Conservation (phyloP, 2,797 vertebrate genomes). For the Spea hammondii region DNA sequence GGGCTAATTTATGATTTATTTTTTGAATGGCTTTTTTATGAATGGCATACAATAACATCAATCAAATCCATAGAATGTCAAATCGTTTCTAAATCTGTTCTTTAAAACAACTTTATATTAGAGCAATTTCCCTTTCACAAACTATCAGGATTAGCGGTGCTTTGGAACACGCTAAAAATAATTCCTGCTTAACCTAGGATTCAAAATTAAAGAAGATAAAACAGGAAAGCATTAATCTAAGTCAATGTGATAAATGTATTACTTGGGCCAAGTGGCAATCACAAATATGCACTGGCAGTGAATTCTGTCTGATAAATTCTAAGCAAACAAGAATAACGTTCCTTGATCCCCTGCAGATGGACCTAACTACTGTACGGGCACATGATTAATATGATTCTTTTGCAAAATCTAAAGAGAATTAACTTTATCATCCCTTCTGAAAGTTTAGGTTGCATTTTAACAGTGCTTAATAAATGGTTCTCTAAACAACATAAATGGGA, state of each 20-base stretch:
- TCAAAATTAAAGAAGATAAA: conserved; percentile 54
- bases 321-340: conserved; percentile 49
- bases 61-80: conserved; percentile 3
- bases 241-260: conserved; percentile 53
- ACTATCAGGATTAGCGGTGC: conserved; percentile 49
- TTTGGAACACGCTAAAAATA: conserved; percentile 52
- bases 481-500: conserved; percentile 29
- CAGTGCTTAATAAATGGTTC: conserved; percentile 36
- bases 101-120: conserved; percentile 46
- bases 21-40: conserved; percentile 12
- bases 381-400: conserved; percentile 49
- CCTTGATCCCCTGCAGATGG: conserved; percentile 52
- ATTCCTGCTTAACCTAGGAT: conserved; percentile 52
- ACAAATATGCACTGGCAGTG: conserved; percentile 48
- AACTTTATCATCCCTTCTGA: conserved; percentile 40
- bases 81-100: conserved; percentile 30
- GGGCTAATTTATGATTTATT: not conserved
- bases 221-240: conserved; percentile 51
- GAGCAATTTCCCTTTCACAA: conserved; percentile 47
- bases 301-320: conserved; percentile 52
- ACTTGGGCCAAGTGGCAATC: conserved; percentile 52
- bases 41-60: not conserved
- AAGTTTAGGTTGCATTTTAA: conserved; percentile 44
- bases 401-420: conserved; percentile 46
- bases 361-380: conserved; percentile 43